These are phyloP conservation scores for Helobdella robusta DNA, from an alignment of 2,888 invertebrate genomes.

Conservation along the genomic window DNA sequence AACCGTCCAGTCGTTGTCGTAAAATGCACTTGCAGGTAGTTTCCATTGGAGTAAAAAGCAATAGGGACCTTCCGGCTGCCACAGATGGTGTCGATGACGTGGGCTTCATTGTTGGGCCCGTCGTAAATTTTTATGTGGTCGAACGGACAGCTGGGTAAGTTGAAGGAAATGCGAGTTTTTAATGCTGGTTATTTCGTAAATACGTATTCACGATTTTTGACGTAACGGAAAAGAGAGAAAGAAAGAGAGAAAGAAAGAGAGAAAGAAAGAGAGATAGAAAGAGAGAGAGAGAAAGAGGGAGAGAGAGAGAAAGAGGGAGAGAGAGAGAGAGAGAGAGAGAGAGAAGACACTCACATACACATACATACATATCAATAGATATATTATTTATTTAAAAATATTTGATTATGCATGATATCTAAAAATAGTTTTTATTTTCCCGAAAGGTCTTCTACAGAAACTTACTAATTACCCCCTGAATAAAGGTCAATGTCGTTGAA, in stretches of 20 bases:
- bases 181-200: too few relatives aligned
- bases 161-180: too few relatives aligned
- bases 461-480: slow-evolving; percentile 36
- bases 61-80: slow-evolving; percentile 57
- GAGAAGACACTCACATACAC: too few relatives aligned
- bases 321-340: too few relatives aligned
- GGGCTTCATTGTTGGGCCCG: slow-evolving; percentile 76
- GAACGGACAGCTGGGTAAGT: slow-evolving; percentile 76
- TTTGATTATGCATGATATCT: background rate
- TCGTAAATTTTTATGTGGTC: slow-evolving; percentile 95
- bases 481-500: slow-evolving; percentile 36
- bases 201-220: too few relatives aligned
- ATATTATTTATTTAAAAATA: background rate
- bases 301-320: too few relatives aligned
- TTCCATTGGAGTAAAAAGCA: slow-evolving; percentile 8
- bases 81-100: slow-evolving; percentile 90
- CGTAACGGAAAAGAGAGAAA: background rate
- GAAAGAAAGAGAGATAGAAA: too few relatives aligned
- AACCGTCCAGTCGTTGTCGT: slow-evolving; percentile 77
- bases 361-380: too few relatives aligned
- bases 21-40: slow-evolving; percentile 64
- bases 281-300: too few relatives aligned
- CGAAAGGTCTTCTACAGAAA: background rate
- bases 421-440: background rate
- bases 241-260: background rate